Evolutionary conservation across 2,113 vertebrate genomes (phyloP), one percentile per base, ranked within the genome.

Genomic region (Hyaena hyaena): DNA sequence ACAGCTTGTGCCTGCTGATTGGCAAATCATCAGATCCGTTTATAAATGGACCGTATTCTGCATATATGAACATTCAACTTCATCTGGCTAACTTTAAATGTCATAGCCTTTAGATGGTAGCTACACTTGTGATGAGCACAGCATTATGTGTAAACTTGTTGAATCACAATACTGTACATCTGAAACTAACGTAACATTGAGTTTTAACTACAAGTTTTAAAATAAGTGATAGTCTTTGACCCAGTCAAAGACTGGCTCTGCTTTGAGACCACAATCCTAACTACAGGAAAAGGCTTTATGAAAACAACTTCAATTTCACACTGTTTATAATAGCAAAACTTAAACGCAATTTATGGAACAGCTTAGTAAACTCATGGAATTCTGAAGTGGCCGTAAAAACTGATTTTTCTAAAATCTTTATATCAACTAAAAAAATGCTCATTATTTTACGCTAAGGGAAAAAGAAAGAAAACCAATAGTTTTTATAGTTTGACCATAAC

Each of bases 141-240:
- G 74, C 43, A 48, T 48, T 26, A 31, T 15, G 43, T 77, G 15
- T 77, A 48, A 77, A 31, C 43, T 48, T 77, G 26, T 48, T 31
- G 74, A 77, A 48, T 77, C 43, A 48, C 74, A 31, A 10, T 31
- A 48, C 31, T 77, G 8, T 17, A 48, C 7, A 48, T 15, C 43
- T 48, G 26, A 77, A 77, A 77, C 43, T 77, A 77, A 77, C 31
- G 74, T 77, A 48, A 48, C 14, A 31, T 48, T 77, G 26, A 77
- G 26, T 77, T 77, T 77, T 28, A 77, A 48, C 74, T 31, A 16
- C 45, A 77, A 48, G 48, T 48, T 24, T 0, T 1, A 39, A 88
- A 91, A 96, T 16, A 73, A 86, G 77, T 77, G 94, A 85, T 5
- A 17, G 66, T 43, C 66, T 97, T 96, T 97, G 93, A 89, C 50